Evolutionary conservation across 2,797 vertebrate genomes (phyloP), one percentile per base, ranked within the genome.

Genomic region (Merluccius polli): DNA sequence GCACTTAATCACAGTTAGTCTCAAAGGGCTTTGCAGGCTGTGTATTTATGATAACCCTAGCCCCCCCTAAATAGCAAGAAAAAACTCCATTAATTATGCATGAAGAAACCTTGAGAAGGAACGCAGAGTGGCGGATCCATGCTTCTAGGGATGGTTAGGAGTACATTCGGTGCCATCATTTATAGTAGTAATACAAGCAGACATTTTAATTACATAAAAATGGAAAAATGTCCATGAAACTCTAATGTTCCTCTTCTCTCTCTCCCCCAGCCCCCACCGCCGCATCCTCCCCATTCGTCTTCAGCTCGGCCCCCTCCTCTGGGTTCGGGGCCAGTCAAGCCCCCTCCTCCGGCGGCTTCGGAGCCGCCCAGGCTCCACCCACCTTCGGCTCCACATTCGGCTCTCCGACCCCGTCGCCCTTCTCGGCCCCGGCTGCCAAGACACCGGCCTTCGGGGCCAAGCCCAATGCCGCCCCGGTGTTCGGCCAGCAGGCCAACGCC

Each of bases 381-480:
- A 92, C 93, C 1, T 85, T 79, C 0, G 87, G 92, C 63, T 92
- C 95, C 0, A 83, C 93, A 2, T 99, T 98, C 63, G 95, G 95
- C n/a, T 94, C 96, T 36, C 90, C 89, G 4, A 84, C 94, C 10
- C 12, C 93, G 0, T 85, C 91, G 1, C 77, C 96, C 31, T 99
- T 98, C 84, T 86, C 96, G 1, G 85, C 92, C 48, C 78, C 89
- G 0, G 36, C 95, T 69, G 82, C 93, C 21, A 95, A 96, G 75
- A 78, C 94, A 31, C 94, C 95, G 0, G 86, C 93, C 65, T 98
- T 99, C 0, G 96, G 96, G 74, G 89, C 94, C 0, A 95, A 95
- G 83, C 90, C 95, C 0, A 95, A 91, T 74, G 89, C 94, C 29
- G 75, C 90, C 3, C 84, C 96, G 0, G 91, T 94, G 33, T 99